phyloP scores from a whole-genome alignment of 2,888 invertebrate species.

The Chaetogeoica ovagalla region DNA sequence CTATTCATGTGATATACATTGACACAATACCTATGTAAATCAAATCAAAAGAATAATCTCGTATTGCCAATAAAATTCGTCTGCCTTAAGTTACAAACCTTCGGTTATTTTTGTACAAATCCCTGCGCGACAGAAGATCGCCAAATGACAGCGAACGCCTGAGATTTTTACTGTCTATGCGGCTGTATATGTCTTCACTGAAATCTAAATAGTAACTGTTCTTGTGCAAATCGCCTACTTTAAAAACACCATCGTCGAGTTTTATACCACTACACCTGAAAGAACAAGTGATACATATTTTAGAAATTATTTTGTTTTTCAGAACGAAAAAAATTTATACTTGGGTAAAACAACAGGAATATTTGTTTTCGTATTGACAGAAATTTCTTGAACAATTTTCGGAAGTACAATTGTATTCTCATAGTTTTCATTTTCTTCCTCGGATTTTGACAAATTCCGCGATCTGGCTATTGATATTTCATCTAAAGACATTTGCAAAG shows the following conservation, averaged over 20 bases:
- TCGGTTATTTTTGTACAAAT: constrained; percentile 48
- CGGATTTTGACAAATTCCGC: constrained; percentile 9
- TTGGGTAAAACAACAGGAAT: constrained; percentile 35
- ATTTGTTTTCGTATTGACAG: neutral
- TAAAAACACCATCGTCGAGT: constrained; percentile 50
- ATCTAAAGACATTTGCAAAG: constrained; percentile 47
- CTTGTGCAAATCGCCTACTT: constrained; percentile 49
- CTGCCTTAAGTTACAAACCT: constrained; percentile 5
- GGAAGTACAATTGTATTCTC: neutral
- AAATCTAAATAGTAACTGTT: constrained; percentile 49
- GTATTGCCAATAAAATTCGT: neutral
- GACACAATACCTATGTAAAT: constrained; percentile 38
- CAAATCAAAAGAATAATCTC: neutral
- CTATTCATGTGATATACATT: constrained; percentile 46
- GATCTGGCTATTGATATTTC: constrained; percentile 44
- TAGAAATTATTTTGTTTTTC: neutral
- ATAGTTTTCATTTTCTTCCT: constrained; percentile 1
- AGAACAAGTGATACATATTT: no score
- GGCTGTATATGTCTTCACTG: constrained; percentile 44
- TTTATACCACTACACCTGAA: constrained; percentile 43
- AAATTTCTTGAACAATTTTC: constrained; percentile 12
- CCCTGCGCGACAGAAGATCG: constrained; percentile 42
- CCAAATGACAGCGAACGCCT: constrained; percentile 47
- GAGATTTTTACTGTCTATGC: constrained; percentile 37
- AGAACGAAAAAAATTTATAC: neutral